phyloP scores from a whole-genome alignment of 2,113 vertebrate species.

The Hemicordylus capensis region DNA sequence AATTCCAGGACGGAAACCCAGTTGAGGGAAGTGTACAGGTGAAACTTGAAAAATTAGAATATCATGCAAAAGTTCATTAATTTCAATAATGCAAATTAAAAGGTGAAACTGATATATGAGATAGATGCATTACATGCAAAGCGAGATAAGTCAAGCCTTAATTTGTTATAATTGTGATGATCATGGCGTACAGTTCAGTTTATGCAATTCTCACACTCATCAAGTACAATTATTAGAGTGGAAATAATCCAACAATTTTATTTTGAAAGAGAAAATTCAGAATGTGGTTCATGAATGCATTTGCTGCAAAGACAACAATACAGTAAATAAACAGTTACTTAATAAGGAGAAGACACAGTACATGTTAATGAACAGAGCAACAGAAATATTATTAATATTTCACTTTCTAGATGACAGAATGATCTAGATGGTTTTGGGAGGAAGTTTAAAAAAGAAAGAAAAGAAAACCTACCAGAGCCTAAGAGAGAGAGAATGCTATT shows the following conservation, averaged over 20 bases:
- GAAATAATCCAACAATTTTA: background rate
- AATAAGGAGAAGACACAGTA: background rate
- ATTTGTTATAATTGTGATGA: too few species aligned
- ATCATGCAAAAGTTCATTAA: too few species aligned
- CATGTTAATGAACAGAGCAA: background rate
- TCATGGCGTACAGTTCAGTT: too few species aligned
- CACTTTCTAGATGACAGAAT: background rate
- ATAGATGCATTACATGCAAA: too few species aligned
- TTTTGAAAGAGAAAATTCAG: background rate
- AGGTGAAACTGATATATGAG: too few species aligned
- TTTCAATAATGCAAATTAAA: too few species aligned
- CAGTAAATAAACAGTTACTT: background rate
- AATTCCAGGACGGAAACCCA: too few species aligned
- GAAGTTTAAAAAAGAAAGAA: background rate
- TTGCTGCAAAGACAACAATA: background rate
- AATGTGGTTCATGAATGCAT: background rate
- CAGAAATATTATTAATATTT: background rate
- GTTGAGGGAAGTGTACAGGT: too few species aligned
- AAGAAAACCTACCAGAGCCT: background rate
- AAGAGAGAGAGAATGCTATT: background rate
- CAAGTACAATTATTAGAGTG: background rate
- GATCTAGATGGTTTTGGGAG: background rate
- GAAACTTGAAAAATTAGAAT: too few species aligned
- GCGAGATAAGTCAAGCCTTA: too few species aligned
- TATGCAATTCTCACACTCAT: background rate